Evolutionary conservation across 1,140 invertebrate species (phyloP), one percentile per base, ranked within the genome.

Genomic region (Megalopta genalis): DNA sequence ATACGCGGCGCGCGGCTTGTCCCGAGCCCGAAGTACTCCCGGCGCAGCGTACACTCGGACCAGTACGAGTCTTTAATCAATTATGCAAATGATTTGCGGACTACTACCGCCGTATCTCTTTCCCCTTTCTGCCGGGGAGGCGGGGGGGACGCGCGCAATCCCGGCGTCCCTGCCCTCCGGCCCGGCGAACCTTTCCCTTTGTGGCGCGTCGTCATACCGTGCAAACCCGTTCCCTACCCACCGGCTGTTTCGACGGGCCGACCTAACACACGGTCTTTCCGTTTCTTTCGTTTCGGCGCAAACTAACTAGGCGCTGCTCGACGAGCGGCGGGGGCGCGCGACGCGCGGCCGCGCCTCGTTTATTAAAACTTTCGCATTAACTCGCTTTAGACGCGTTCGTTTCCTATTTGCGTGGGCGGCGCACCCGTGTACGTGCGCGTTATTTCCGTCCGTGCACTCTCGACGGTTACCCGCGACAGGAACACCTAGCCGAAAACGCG

Each of bases 31-130:
- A 49, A 59, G 37, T 7, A 8, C 59, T 25, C n/a, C 49, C 49
- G n/a, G 37, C 23, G 59, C 27, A 64, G 76, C 76, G 69, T 37
- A 77, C 57, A 77, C 77, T 72, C 42, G 72, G 62, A 16, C 70
- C 77, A 60, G 54, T 52, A 66, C 71, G 37, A 87, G 90, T 92
- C 91, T 92, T 92, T 92, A 92, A 92, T 92, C 91, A 92, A 92
- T 92, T 92, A 92, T 92, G 91, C 84, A 92, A 92, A 92, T 88
- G 81, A 90, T 92, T 90, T 89, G 87, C 88, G 83, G 84, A 86
- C 85, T 75, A 85, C 85, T 52, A 52, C 49, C 54, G 78, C 82
- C 83, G 76, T 79, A 85, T 85, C 65, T 78, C 27, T 68, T 68
- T 72, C 60, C 59, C 66, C 6, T 59, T 80, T 21, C 57, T 54